A percentile compares a stretch with the other conserved stretches of the same genome.
phyloP scores from a whole-genome alignment of 2,113 vertebrate species.

The Corvus hawaiiensis region DNA sequence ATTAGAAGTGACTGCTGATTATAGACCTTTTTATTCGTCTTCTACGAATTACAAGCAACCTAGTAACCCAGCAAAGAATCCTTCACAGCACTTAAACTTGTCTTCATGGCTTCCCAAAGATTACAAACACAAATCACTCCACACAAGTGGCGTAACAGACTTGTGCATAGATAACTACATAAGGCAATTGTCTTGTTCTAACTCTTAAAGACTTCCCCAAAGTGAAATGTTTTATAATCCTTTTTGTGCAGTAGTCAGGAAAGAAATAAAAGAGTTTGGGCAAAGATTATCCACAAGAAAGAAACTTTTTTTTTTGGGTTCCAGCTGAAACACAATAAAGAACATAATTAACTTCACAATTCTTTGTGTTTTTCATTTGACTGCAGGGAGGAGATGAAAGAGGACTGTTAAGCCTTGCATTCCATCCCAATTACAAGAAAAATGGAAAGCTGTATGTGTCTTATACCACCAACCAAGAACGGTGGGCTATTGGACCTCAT shows the following conservation, averaged over 20 bases:
- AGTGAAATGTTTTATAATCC: conserved; percentile 94
- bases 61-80: conserved; percentile 88
- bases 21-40: conserved; percentile 88
- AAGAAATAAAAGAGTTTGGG: conserved; percentile 79
- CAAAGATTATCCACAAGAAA: conserved; percentile 78
- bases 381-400: conserved; percentile 99
- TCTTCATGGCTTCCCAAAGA: conserved; percentile 89
- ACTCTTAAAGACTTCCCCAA: conserved; percentile 73
- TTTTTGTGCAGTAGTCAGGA: conserved; percentile 84
- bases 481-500: conserved; percentile 97
- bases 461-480: conserved; percentile 99
- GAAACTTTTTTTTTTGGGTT: conserved; percentile 74
- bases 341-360: conserved; percentile 97
- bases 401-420: conserved; percentile 98
- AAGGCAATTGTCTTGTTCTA: conserved; percentile 82
- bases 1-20: conserved; percentile 86
- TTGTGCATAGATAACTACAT: conserved; percentile 78
- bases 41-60: conserved; percentile 90
- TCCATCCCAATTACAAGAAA: conserved; percentile 99
- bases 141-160: conserved; percentile 83
- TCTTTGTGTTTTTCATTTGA: conserved; percentile 97
- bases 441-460: conserved; percentile 99
- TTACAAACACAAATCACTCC: conserved; percentile 93
- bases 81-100: conserved; percentile 86
- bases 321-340: conserved; percentile 83